Base-by-base conservation (phyloP, 2,113 vertebrate species). In the Stigmatopora nigra region DNA sequence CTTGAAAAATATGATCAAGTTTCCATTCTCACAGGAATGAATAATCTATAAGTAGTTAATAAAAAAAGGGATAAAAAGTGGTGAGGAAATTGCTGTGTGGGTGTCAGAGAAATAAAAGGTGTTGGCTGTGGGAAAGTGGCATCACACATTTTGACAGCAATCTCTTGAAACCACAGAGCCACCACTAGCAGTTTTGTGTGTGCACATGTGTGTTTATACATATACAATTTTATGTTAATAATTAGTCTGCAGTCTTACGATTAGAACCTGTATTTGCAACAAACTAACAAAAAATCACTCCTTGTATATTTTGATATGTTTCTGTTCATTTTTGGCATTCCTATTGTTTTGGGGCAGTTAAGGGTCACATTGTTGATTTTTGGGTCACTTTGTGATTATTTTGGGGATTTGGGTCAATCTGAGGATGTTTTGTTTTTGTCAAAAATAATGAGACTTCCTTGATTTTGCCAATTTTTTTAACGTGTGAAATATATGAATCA, bases 111-210 rank as follows among this genome's bases (percentile, higher is more conserved):
- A 63, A 20, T 38, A 82, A 59, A 81, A 72, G 74, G 19, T 67
- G 73, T 25, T 73, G 72, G 55, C 80, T 79, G 88, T 89, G 87
- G 83, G 89, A 91, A 90, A 84, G 72, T 86, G 80, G 72, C 70
- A 79, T 64, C 20, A 16, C 20, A 1, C 70, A 61, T 68, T 51
- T n/a, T 67, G 57, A 11, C 47, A 66, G 55, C 60, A 60, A 31
- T 71, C 69, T 68, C 49, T 49, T 71, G 69, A 83, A 83, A 86
- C 84, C 82, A 63, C 73, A 46, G 53, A 17, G 9, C 25, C 25
- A 67, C 48, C 61, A 70, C 61, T 62, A 47, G 61, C 52, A 53
- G 25, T 56, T 56, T 56, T 41, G 6, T 41, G 6, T 41, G 25
- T 3, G 25, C 25, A 3, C 20, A 36, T 59, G 8, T 7, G 38